Base-by-base conservation (phyloP, 1,140 invertebrate genomes). In the Temnothorax longispinosus region DNA sequence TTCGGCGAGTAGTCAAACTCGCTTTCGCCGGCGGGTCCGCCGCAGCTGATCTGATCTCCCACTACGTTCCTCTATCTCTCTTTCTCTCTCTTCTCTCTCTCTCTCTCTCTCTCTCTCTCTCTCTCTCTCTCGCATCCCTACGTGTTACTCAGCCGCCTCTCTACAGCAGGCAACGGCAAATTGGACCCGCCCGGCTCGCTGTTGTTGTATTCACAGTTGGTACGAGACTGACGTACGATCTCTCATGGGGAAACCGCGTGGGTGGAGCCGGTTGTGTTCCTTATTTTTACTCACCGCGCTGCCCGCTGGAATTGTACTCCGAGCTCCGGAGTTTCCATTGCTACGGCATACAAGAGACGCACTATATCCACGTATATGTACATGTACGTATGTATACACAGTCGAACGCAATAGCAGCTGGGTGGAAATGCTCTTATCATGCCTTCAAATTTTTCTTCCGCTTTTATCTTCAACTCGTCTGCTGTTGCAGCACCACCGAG, bases 221-320 rank as follows among this genome's bases (percentile, higher is more conserved):
- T 74, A 82, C 27, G 41, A 56, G 86, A 81, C 89, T 90, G 88
- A 90, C 88, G 85, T 90, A 90, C 78, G 85, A 89, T 89, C 78
- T 89, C 85, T 87, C 88, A 38, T 18, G 85, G 67, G 76, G 85
- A 90, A 89, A 90, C 69, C 54, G 89, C 60, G 86, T 90, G 88
- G 89, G 89, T 87, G 88, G 86, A 89, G 88, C 69, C 80, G 86
- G 80, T 85, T 90, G 77, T 90, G 75, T 88, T 89, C 77, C 88
- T 90, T 90, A 90, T 90, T 90, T 89, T 90, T 90, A 87, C 60
- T 41, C 41, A 32, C 15, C 41, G 35, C 56, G 13, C 74, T 32
- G 62, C 54, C 65, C 84, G 78, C 27, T 86, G 86, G 80, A 87
- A 87, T 87, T 67, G 80, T 75, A 81, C 76, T n/a, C 52, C 27